Conservation (phyloP, 2,888 invertebrate genomes). For the Cheilosia soror region DNA sequence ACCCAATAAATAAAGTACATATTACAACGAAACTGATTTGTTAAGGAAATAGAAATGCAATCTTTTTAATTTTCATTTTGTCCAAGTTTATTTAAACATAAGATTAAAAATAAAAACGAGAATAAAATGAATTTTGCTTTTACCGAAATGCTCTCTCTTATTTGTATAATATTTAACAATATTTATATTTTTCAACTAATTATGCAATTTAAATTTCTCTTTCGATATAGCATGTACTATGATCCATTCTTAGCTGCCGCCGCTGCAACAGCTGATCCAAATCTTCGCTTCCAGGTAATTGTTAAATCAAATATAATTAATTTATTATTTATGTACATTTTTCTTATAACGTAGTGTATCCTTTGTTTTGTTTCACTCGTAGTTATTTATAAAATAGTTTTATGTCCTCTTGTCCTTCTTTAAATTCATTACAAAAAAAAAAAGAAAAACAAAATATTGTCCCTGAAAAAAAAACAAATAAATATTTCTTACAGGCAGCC, state of each 20-base stretch:
- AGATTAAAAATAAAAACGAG: conserved; percentile 7
- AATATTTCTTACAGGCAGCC: conserved; percentile 88
- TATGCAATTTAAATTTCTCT: conserved; percentile 51
- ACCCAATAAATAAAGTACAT: background rate
- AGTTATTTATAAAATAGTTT: conserved; percentile 41
- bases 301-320: conserved; percentile 46
- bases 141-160: conserved; percentile 41
- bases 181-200: conserved; percentile 38
- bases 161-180: conserved; percentile 9
- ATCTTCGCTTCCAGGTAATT: conserved; percentile 95
- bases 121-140: conserved; percentile 73
- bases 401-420: conserved; percentile 41
- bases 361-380: conserved; percentile 54
- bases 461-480: conserved; percentile 65
- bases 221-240: conserved; percentile 91
- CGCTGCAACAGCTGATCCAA: conserved; percentile 91
- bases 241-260: conserved; percentile 97
- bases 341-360: conserved; percentile 50
- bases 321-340: conserved; percentile 19
- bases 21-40: conserved; percentile 3
- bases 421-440: conserved; percentile 54
- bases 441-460: conserved; percentile 54
- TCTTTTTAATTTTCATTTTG: conserved; percentile 46
- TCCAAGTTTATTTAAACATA: conserved; percentile 13
- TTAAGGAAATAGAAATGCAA: conserved; percentile 68